These are phyloP conservation scores for Hypomecis atomaria DNA, from an alignment of 2,888 invertebrate genomes.

Conservation along the genomic window DNA sequence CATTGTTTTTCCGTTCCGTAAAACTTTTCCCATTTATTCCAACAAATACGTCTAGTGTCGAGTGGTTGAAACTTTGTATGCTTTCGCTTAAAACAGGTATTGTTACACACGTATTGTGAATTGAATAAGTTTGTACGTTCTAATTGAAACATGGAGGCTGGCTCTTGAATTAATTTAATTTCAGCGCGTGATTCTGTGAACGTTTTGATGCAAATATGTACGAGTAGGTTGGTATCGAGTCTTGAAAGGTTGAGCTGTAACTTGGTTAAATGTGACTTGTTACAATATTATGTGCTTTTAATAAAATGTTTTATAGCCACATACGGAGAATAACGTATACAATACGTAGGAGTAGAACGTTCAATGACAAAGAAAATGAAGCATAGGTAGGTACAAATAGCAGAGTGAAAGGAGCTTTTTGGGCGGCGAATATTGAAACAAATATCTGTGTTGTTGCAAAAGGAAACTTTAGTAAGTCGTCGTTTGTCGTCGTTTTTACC, in stretches of 20 bases:
- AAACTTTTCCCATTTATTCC: slow-evolving; percentile 65
- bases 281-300: background rate
- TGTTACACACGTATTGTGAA: slow-evolving; percentile 40
- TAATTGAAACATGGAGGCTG: slow-evolving; percentile 37
- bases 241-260: slow-evolving; percentile 5
- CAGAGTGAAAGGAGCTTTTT: background rate
- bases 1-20: slow-evolving; percentile 52
- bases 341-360: no score
- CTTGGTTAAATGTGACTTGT: slow-evolving; percentile 1
- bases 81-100: slow-evolving; percentile 44
- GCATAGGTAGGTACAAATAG: no score
- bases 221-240: background rate
- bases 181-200: slow-evolving; percentile 18
- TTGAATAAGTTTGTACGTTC: slow-evolving; percentile 43
- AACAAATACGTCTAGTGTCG: slow-evolving; percentile 56
- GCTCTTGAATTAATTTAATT: slow-evolving; percentile 25
- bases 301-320: background rate
- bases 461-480: no score
- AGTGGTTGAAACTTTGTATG: slow-evolving; percentile 45
- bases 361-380: no score
- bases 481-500: no score
- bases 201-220: slow-evolving; percentile 16
- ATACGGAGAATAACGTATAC: no score
- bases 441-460: background rate
- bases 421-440: no score